Conservation (phyloP, 2,797 vertebrate species). For the Notoglanidium macrostoma region DNA sequence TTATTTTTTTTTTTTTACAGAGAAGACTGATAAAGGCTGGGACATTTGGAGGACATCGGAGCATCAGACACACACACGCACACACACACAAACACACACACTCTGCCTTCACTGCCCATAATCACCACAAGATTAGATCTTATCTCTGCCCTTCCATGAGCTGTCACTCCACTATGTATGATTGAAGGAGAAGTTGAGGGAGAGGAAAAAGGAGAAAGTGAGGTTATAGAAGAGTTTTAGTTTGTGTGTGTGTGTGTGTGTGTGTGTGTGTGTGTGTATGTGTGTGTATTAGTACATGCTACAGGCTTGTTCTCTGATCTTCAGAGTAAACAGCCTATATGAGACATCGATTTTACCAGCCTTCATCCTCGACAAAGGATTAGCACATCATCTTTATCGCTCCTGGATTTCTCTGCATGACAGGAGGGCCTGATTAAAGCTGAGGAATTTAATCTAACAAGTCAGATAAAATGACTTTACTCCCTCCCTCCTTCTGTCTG, state of each 20-base stretch:
- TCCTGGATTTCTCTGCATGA: conserved; percentile 63
- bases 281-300: conserved; percentile 39
- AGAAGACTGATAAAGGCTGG: conserved; percentile 10
- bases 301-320: conserved; percentile 10
- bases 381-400: conserved; percentile 56
- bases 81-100: conserved; percentile 11
- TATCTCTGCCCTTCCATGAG: conserved; percentile 70
- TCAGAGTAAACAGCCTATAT: conserved; percentile 38
- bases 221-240: conserved; percentile 10
- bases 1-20: conserved; percentile 17
- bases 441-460: conserved; percentile 63
- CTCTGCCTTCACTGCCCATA: conserved; percentile 68
- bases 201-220: conserved; percentile 14
- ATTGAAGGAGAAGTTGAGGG: conserved; percentile 36
- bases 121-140: conserved; percentile 75
- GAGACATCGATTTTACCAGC: conserved; percentile 53
- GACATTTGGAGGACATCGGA: conserved; percentile 60
- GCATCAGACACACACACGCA: conserved; percentile 44
- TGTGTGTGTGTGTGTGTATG: conserved; percentile 26
- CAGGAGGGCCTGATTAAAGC: conserved; percentile 75
- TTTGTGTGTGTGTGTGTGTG: conserved; percentile 24
- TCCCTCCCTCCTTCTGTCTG: conserved; percentile 27
- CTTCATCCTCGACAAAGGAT: conserved; percentile 59
- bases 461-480: conserved; percentile 55
- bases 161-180: conserved; percentile 69